Conservation (phyloP, 1,140 invertebrate species). For the Pseudomyrmex dendroicus region DNA sequence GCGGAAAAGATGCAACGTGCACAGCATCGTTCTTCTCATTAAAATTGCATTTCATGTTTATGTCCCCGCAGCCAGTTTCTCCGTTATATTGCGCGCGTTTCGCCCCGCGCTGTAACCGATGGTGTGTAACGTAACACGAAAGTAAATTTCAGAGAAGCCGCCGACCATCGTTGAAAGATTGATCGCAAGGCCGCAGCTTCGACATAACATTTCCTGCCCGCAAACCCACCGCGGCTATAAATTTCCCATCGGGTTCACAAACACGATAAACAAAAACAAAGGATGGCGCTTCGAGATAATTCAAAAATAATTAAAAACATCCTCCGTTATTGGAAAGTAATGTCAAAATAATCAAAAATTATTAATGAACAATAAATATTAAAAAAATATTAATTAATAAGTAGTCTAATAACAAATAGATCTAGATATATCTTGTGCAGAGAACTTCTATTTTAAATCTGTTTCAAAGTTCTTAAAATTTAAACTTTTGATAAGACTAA, state of each 20-base stretch:
- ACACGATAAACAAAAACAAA: neutral
- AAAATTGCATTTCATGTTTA: conserved; percentile 56
- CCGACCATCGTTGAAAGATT: conserved; percentile 54
- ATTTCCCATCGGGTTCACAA: conserved; percentile 27
- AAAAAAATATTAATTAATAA: neutral
- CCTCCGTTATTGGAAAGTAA: neutral
- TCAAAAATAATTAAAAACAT: conserved; percentile 18
- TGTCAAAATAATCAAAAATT: too few species aligned
- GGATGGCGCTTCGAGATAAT: conserved; percentile 4
- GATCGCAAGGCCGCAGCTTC: conserved; percentile 50
- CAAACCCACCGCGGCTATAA: conserved; percentile 24
- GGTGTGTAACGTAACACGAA: conserved; percentile 26
- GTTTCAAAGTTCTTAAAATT: too few species aligned
- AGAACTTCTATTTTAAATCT: conserved; percentile 2
- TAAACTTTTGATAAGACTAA: too few species aligned
- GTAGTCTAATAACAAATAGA: conserved; percentile 7
- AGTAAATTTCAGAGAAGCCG: conserved; percentile 56
- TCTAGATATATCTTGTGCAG: neutral
- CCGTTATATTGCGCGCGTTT: conserved; percentile 14
- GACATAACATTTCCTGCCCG: conserved; percentile 48
- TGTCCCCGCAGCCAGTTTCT: conserved; percentile 8
- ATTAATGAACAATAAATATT: neutral
- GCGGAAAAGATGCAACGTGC: conserved; percentile 5
- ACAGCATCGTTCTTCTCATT: conserved; percentile 27
- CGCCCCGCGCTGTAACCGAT: conserved; percentile 21